Evolutionary conservation across 2,888 invertebrate species (phyloP), one percentile per base, ranked within the genome.

Genomic region (Patella depressa): DNA sequence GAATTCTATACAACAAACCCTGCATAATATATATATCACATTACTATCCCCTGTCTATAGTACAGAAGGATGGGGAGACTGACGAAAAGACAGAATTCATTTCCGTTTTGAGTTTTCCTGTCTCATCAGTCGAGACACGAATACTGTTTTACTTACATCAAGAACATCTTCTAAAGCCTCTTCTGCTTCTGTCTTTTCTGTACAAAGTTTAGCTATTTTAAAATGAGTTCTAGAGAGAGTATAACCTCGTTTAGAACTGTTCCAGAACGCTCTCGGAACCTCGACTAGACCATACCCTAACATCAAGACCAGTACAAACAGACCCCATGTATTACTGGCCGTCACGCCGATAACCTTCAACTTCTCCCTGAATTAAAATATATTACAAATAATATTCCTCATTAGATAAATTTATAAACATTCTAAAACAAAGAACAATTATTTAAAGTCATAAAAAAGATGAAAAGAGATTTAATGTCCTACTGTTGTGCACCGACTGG

Each of bases 321-420:
- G 93, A 78, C 99, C 99, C 99, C 99, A 99, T 0, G 99, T 99
- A 91, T 99, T 99, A 89, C 98, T 98, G 3, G 99, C 99, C 19
- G 98, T 97, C 4, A 99, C 97, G 45, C 98, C 97, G 84, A 99
- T 98, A 0, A 98, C 96, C 93, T 98, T 99, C 57, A 99, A 93
- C 91, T 98, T 97, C 78, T 94, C 94, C 86, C 95, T 95, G 90
- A 53, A n/a, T n/a, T n/a, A n/a, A 85, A 85, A 45, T 45, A 45
- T 0, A 45, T 45, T 45, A 9, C 45, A 45, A 45, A 45, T 59
- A 24, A 54, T 29, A 71, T 53, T 14, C 17, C 14, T 24, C 15
- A 24, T 57, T 34, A 74, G 15, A 45, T 45, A 45, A 45, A 9
- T 9, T 45, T 45, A 45, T 45, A 45, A 9, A 45, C 5, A 5